phyloP scores from a whole-genome alignment of 2,888 invertebrate species.

The Druceiella hillmani region DNA sequence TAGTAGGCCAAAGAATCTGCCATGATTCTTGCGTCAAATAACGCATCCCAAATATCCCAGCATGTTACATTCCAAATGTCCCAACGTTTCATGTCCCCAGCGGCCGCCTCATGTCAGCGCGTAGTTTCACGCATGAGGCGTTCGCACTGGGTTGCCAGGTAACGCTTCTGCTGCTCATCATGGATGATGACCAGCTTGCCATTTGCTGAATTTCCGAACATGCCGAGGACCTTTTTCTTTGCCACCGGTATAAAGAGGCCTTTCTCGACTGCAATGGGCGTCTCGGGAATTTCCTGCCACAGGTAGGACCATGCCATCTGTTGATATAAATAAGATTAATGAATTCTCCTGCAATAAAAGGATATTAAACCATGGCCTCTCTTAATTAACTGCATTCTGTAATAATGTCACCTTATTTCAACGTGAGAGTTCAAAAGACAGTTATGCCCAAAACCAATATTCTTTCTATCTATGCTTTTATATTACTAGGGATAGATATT shows the following conservation, averaged over 20 bases:
- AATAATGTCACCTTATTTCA: too few species aligned
- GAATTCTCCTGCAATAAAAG: constrained; percentile 22
- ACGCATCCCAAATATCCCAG: constrained; percentile 29
- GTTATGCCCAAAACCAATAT: too few species aligned
- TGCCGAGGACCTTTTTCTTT: constrained; percentile 55
- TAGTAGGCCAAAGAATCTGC: constrained; percentile 38
- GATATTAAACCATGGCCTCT: too few species aligned
- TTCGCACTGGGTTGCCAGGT: constrained; percentile 40
- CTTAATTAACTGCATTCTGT: too few species aligned
- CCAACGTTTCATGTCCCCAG: constrained; percentile 7
- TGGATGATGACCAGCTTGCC: constrained; percentile 53
- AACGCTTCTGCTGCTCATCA: constrained; percentile 44
- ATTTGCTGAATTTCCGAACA: constrained; percentile 58
- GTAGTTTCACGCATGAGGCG: constrained; percentile 35
- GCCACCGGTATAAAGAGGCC: constrained; percentile 61
- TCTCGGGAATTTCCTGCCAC: constrained; percentile 69
- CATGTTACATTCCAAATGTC: constrained; percentile 34
- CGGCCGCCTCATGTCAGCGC: constrained; percentile 45
- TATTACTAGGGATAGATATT: too few species aligned
- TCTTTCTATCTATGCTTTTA: too few species aligned
- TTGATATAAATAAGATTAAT: constrained; percentile 17
- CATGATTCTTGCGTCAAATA: constrained; percentile 42
- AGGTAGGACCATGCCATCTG: constrained; percentile 72
- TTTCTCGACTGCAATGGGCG: constrained; percentile 60
- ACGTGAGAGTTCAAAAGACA: too few species aligned